Conservation (phyloP, 2,797 vertebrate species). For the Pipistrellus kuhlii region DNA sequence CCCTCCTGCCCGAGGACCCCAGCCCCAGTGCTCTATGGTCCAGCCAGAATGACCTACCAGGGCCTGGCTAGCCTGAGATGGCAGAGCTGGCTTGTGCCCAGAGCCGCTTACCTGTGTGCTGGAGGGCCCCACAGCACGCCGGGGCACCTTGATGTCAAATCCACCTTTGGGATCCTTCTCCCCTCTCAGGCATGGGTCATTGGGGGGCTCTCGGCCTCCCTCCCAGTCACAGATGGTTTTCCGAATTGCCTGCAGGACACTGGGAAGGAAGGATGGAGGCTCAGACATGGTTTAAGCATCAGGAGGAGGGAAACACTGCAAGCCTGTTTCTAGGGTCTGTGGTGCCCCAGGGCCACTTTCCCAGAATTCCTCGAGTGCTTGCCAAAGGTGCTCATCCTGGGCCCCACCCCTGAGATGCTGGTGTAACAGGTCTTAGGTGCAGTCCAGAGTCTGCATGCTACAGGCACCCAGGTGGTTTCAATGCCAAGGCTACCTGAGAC, state of each 20-base stretch:
- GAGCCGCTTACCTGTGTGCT: conserved; percentile 94
- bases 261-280: conserved; percentile 76
- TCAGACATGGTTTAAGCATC: neutral
- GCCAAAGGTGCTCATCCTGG: neutral
- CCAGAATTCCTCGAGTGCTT: neutral
- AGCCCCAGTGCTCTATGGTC: neutral
- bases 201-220: conserved; percentile 96
- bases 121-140: conserved; percentile 97
- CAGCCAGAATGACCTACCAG: neutral
- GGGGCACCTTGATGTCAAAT: conserved; percentile 99
- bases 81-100: neutral
- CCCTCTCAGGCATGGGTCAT: conserved; percentile 97
- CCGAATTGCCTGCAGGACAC: conserved; percentile 98
- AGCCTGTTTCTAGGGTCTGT: neutral
- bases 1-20: neutral
- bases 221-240: conserved; percentile 99
- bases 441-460: neutral
- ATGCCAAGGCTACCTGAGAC: neutral
- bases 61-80: neutral
- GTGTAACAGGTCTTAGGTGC: neutral
- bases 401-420: neutral
- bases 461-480: neutral
- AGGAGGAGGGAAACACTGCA: neutral
- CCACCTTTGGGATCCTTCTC: conserved; percentile 99
- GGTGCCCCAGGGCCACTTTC: neutral